phyloP scores from a whole-genome alignment of 2,888 invertebrate species.

The Temnothorax ravouxi region DNA sequence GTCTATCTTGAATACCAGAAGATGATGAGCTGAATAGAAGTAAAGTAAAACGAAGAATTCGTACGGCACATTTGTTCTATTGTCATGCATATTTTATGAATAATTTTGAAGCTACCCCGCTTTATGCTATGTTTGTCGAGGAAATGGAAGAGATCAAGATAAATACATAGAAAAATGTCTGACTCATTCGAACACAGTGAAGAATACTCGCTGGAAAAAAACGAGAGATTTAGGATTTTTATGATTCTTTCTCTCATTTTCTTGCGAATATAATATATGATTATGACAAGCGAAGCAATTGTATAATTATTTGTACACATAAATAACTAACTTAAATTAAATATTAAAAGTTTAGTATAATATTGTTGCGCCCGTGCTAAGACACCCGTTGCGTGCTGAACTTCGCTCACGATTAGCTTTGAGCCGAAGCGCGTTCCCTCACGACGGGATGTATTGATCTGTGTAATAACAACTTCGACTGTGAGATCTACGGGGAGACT shows the following conservation, averaged over 20 bases:
- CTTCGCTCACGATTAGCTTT: too few relatives aligned
- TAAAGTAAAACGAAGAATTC: slow-evolving; percentile 17
- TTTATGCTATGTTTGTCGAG: slow-evolving; percentile 21
- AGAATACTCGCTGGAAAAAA: background rate
- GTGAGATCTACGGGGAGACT: too few relatives aligned
- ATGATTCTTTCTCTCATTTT: background rate
- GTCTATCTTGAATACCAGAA: slow-evolving; percentile 18
- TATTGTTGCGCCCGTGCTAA: too few relatives aligned
- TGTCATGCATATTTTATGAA: slow-evolving; percentile 46
- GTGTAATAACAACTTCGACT: too few relatives aligned
- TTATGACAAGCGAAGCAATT: background rate
- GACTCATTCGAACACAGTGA: background rate
- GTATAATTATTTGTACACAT: background rate
- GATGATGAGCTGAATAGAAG: slow-evolving; percentile 37
- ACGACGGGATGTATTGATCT: too few relatives aligned
- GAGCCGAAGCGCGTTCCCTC: too few relatives aligned
- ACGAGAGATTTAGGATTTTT: background rate
- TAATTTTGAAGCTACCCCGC: slow-evolving; percentile 21
- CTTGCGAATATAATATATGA: background rate
- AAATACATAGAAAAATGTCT: slow-evolving; percentile 32
- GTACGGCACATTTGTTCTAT: slow-evolving; percentile 13
- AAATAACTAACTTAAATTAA: slow-evolving; percentile 7
- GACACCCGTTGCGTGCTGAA: too few relatives aligned
- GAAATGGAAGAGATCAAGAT: slow-evolving; percentile 47
- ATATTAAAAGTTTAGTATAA: background rate